phyloP scores from a whole-genome alignment of 2,888 invertebrate species.

The Apomyelois bistriatella region DNA sequence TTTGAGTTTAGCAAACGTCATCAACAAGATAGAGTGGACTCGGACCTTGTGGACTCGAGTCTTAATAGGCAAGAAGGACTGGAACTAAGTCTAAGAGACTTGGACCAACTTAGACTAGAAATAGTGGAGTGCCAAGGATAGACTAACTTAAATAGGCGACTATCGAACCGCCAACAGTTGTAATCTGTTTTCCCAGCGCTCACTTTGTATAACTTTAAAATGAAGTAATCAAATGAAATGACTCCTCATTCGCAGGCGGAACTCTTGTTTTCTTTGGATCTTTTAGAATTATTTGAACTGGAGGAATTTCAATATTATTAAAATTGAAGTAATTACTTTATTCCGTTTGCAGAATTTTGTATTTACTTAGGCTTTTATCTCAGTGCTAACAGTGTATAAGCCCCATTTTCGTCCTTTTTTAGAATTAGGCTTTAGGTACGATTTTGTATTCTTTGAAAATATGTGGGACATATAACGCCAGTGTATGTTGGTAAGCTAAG shows the following conservation, averaged over 20 bases:
- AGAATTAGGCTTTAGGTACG: too few relatives aligned
- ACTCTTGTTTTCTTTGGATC: not conserved
- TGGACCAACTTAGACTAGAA: slow-evolving; percentile 19
- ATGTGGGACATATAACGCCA: too few relatives aligned
- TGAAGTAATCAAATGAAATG: slow-evolving; percentile 4
- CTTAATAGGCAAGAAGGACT: slow-evolving; percentile 21
- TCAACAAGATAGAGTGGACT: slow-evolving; percentile 16
- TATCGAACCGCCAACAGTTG: slow-evolving; percentile 9
- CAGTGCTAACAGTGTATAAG: too few relatives aligned
- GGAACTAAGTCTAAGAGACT: slow-evolving; percentile 20
- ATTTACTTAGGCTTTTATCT: not conserved
- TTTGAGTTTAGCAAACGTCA: not conserved
- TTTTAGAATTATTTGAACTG: not conserved
- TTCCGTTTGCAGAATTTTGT: not conserved
- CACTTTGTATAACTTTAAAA: slow-evolving; percentile 5
- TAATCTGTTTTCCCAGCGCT: slow-evolving; percentile 12
- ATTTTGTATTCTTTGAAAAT: too few relatives aligned
- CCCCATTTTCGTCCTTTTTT: too few relatives aligned
- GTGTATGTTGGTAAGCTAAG: too few relatives aligned
- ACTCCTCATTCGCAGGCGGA: not conserved
- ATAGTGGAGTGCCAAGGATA: slow-evolving; percentile 15
- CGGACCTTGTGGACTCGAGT: slow-evolving; percentile 9
- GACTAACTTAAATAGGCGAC: slow-evolving; percentile 24
- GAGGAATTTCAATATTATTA: not conserved
- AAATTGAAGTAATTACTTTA: not conserved